phyloP scores from a whole-genome alignment of 2,797 vertebrate genomes.

The Cynopterus sphinx region DNA sequence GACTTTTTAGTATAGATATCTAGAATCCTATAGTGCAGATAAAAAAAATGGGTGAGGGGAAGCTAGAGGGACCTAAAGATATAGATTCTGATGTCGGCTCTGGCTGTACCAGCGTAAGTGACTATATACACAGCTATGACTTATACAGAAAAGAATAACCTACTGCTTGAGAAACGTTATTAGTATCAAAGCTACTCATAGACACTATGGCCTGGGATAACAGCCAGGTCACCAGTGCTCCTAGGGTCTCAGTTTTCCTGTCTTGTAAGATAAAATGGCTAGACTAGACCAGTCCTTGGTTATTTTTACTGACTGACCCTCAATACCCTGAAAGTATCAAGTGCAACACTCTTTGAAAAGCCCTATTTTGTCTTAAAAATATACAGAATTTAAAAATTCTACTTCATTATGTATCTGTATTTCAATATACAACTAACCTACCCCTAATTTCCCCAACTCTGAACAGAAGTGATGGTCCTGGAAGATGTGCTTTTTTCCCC shows the following conservation, averaged over 20 bases:
- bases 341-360: neutral
- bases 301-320: neutral
- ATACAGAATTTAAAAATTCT: neutral
- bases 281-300: neutral
- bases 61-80: neutral
- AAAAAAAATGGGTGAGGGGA: neutral
- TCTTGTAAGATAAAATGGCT: neutral
- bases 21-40: neutral
- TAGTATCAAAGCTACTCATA: neutral
- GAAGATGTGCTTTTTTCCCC: neutral
- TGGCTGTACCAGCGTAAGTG: neutral
- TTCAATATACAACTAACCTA: neutral
- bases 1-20: neutral
- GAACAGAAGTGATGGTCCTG: neutral
- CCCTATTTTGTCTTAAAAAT: neutral
- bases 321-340: neutral
- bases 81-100: neutral
- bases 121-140: neutral
- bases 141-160: neutral
- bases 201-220: neutral
- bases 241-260: neutral
- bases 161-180: neutral
- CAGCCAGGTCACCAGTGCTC: no score
- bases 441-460: neutral
- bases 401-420: neutral